Percentiles rank a stretch among this genome's conserved stretches.
phyloP scores from a whole-genome alignment of 2,113 vertebrate genomes.

The Gymnobelideus leadbeateri region DNA sequence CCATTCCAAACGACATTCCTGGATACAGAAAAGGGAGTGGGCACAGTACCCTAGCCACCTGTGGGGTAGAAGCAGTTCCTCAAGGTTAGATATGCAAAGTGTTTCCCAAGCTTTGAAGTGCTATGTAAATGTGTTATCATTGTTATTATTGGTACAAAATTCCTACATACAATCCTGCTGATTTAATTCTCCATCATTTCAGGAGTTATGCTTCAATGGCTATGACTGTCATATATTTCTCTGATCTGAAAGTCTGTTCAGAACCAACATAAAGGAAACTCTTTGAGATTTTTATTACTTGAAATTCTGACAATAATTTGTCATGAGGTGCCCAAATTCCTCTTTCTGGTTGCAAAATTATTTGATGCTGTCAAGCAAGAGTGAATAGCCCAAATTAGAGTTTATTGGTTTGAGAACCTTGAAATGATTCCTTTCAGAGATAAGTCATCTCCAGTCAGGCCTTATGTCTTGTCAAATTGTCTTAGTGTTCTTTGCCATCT shows the following conservation, averaged over 20 bases:
- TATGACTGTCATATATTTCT: neutral
- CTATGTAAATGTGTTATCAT: neutral
- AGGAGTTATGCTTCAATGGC: neutral
- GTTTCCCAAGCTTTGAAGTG: neutral
- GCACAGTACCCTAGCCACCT: neutral
- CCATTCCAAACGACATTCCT: neutral
- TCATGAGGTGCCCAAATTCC: slow-evolving; percentile 10
- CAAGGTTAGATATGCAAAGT: neutral
- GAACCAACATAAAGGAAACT: slow-evolving; percentile 21
- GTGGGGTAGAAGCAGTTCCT: neutral
- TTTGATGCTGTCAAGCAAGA: slow-evolving; percentile 21
- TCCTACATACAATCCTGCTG: neutral
- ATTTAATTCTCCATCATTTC: neutral
- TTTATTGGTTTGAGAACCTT: slow-evolving; percentile 40
- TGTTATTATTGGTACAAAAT: neutral
- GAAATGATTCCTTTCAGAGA: neutral
- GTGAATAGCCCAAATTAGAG: slow-evolving; percentile 2
- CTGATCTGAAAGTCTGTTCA: slow-evolving; percentile 9
- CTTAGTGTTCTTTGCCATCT: neutral
- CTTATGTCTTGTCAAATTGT: neutral
- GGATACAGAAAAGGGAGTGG: neutral
- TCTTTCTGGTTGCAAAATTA: neutral
- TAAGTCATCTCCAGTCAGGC: neutral
- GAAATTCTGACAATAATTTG: neutral
- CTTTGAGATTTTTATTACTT: slow-evolving; percentile 16